phyloP scores from a whole-genome alignment of 2,888 invertebrate species.

The Rhingia rostrata region DNA sequence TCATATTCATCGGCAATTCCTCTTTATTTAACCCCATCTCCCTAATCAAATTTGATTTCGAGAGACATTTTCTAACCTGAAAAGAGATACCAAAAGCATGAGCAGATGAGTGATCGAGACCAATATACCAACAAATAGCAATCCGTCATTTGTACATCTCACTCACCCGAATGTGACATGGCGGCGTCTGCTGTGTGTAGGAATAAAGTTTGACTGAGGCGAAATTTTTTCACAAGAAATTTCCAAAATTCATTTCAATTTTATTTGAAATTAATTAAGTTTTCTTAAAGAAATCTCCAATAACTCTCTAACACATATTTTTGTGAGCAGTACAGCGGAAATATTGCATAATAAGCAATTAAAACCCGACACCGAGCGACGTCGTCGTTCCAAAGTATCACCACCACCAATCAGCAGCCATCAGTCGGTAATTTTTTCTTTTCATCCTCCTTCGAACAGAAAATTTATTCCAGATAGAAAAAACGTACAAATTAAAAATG shows the following conservation, averaged over 20 bases:
- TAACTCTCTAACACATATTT: constrained; percentile 21
- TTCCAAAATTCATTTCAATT: constrained; percentile 57
- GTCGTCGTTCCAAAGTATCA: constrained; percentile 69
- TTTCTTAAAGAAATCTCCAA: constrained; percentile 41
- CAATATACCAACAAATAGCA: constrained; percentile 17
- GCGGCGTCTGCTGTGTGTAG: constrained; percentile 73
- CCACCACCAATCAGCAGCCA: constrained; percentile 71
- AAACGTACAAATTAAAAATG: constrained; percentile 16
- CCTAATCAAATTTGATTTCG: constrained; percentile 26
- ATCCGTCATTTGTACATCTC: constrained; percentile 55
- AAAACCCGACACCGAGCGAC: constrained; percentile 59
- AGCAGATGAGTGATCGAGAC: constrained; percentile 25
- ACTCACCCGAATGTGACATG: constrained; percentile 73
- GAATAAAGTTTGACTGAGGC: constrained; percentile 69
- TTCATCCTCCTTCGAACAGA: constrained; percentile 71
- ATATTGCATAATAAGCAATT: constrained; percentile 69
- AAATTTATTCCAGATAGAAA: constrained; percentile 73
- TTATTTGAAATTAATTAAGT: constrained; percentile 68
- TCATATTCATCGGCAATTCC: constrained; percentile 27
- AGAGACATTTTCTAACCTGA: constrained; percentile 38
- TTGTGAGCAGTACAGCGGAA: constrained; percentile 14
- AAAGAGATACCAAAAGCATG: constrained; percentile 20
- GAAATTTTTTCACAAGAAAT: constrained; percentile 70
- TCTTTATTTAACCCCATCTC: neutral
- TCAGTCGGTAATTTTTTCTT: constrained; percentile 75